Conservation (phyloP, 2,113 vertebrate genomes). For the Hystrix cristata region DNA sequence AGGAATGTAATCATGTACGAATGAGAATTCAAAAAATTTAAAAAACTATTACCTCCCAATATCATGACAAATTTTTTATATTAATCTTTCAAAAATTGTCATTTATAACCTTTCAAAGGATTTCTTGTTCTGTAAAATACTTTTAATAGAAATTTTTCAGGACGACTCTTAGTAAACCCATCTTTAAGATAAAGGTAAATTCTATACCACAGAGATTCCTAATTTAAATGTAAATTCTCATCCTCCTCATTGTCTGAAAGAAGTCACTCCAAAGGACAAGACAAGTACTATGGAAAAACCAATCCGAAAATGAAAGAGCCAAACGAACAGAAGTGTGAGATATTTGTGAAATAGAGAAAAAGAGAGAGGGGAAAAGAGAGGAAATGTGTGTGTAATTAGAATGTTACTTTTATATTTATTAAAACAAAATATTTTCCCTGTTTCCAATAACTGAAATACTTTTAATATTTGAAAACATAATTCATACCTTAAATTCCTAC, state of each 20-base stretch:
- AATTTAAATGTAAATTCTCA: slow-evolving; percentile 18
- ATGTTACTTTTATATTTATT: neutral
- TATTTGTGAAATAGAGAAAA: neutral
- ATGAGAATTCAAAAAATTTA: neutral
- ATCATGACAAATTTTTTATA: neutral
- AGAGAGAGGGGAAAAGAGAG: neutral
- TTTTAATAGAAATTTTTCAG: neutral
- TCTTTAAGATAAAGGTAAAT: slow-evolving; percentile 25
- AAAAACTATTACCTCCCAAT: neutral
- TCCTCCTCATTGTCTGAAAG: neutral
- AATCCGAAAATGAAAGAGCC: slow-evolving; percentile 1
- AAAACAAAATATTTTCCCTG: slow-evolving; percentile 32
- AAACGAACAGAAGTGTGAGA: neutral
- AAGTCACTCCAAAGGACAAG: neutral
- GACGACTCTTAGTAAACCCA: neutral
- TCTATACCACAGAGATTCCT: neutral
- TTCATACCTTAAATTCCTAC: neutral
- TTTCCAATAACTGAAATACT: slow-evolving; percentile 28
- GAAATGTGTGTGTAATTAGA: neutral
- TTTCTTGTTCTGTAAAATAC: neutral
- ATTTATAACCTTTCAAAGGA: slow-evolving; percentile 1
- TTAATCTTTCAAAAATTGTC: neutral
- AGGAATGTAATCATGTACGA: neutral
- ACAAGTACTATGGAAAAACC: neutral
- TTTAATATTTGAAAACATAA: slow-evolving; percentile 21